Percentiles rank a stretch among this genome's conserved stretches.
These are phyloP conservation scores for Ceratosolen solmsi DNA, from an alignment of 1,140 invertebrate species.

Conservation along the genomic window DNA sequence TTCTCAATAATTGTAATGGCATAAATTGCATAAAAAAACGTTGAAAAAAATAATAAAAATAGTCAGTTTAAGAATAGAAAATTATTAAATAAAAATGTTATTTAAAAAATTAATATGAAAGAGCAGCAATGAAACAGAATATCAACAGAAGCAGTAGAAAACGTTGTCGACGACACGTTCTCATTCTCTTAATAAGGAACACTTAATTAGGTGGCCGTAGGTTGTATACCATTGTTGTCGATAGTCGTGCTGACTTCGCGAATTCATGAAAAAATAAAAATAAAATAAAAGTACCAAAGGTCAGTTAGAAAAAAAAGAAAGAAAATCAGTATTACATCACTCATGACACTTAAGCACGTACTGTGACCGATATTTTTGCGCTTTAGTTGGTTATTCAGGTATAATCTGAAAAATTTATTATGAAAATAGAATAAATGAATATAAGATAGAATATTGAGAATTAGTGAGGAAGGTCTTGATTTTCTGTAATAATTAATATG, in stretches of 20 bases:
- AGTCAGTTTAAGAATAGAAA: not conserved
- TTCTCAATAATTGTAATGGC: too few species aligned
- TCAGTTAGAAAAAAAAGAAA: not conserved
- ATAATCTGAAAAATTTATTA: constrained; percentile 9
- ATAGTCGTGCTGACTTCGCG: constrained; percentile 32
- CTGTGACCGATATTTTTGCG: constrained; percentile 28
- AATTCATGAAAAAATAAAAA: constrained; percentile 7
- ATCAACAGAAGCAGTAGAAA: not conserved
- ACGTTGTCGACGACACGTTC: constrained; percentile 38
- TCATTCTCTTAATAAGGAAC: not conserved
- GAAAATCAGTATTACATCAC: not conserved
- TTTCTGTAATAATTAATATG: too few species aligned
- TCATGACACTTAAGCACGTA: constrained; percentile 40
- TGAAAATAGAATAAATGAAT: not conserved
- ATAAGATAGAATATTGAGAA: not conserved
- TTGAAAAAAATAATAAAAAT: too few species aligned
- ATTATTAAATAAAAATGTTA: not conserved
- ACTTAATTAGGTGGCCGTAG: constrained; percentile 25
- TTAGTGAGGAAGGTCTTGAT: not conserved
- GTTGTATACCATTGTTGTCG: constrained; percentile 21
- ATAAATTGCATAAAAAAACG: too few species aligned
- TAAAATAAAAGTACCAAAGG: not conserved
- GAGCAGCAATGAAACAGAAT: not conserved
- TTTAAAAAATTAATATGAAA: not conserved
- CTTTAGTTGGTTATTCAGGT: too few species aligned